Base-by-base conservation (phyloP, 2,888 invertebrate genomes). In the Epinotia bilunana region DNA sequence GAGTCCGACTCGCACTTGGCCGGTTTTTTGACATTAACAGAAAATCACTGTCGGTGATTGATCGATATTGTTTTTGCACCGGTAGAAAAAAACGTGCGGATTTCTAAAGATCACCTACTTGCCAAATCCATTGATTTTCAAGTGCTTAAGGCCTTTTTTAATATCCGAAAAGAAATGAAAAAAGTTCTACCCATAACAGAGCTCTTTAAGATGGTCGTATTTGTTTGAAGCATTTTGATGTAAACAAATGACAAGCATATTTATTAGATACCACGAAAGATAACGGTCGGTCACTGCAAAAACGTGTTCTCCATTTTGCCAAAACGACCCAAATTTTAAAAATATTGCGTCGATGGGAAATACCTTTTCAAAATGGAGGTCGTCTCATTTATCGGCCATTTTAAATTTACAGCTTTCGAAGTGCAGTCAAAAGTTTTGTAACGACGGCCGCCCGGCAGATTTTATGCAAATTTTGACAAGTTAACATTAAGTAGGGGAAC, bases 401-500 rank as follows among this genome's bases (percentile, higher is more conserved):
- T 85, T 83, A 89, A 90, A 91, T 91, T 92, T 90, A 93, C 91
- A 88, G 85, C 90, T 91, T 90, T 90, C 85, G 86, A 88, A 90
- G 89, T 87, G 88, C 84, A 86, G 84, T 84, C 86, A 86, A 88
- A 91, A 92, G 88, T 92, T 92, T 88, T 61, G 84, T 87, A 84
- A 85, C 82, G 84, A 84, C 84, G 85, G 85, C 82, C 80, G 80
- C 83, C 82, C 87, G 84, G 85, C 86, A 84, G 88, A 88, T 90
- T 92, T 93, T 92, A 93, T 93, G 93, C 90, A 93, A 92, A 92
- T 93, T 86, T 79, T 82, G 83, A 81, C 83, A 88, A 86, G 82
- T 87, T 87, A 86, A 84, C 86, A 85, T 90, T 89, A 90, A 90
- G 88, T 88, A 84, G 87, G 87, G 87, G 81, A 82, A 84, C 88